A percentile compares a stretch with the other conserved stretches of the same genome.
phyloP scores from a whole-genome alignment of 2,888 invertebrate genomes.

The Galerucella nymphaeae region DNA sequence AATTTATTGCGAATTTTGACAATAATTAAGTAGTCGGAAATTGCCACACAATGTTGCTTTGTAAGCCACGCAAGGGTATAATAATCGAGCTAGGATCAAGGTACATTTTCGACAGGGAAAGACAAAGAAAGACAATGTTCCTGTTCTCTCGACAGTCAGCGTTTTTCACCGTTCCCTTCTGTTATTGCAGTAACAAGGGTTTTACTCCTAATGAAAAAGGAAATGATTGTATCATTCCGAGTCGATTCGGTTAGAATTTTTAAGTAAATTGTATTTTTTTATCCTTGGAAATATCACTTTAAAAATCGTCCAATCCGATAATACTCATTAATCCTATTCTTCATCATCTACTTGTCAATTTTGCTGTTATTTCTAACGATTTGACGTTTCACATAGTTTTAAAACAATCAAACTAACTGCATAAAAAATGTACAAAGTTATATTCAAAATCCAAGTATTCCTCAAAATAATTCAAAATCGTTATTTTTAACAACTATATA shows the following conservation, averaged over 20 bases:
- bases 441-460: too few species aligned
- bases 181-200: constrained; percentile 24
- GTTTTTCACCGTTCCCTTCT: constrained; percentile 33
- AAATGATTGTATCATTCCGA: constrained; percentile 29
- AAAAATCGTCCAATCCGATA: constrained; percentile 18
- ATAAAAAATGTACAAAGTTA: too few species aligned
- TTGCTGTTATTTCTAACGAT: too few species aligned
- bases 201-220: constrained; percentile 34
- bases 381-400: too few species aligned
- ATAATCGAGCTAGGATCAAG: constrained; percentile 38
- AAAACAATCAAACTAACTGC: too few species aligned
- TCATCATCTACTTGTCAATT: too few species aligned
- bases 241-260: constrained; percentile 28
- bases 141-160: constrained; percentile 38
- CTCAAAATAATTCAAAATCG: too few species aligned
- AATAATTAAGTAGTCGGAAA: constrained; percentile 40
- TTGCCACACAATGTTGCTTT: constrained; percentile 37
- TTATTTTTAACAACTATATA: too few species aligned
- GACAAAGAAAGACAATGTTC: constrained; percentile 41
- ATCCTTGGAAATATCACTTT: constrained; percentile 16
- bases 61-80: constrained; percentile 37
- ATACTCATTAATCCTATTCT: background rate
- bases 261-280: constrained; percentile 30
- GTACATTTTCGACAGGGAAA: constrained; percentile 43
- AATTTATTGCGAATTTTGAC: constrained; percentile 36